Evolutionary conservation across 2,888 invertebrate genomes (phyloP).

Genomic region (Teleiodes luculella): DNA sequence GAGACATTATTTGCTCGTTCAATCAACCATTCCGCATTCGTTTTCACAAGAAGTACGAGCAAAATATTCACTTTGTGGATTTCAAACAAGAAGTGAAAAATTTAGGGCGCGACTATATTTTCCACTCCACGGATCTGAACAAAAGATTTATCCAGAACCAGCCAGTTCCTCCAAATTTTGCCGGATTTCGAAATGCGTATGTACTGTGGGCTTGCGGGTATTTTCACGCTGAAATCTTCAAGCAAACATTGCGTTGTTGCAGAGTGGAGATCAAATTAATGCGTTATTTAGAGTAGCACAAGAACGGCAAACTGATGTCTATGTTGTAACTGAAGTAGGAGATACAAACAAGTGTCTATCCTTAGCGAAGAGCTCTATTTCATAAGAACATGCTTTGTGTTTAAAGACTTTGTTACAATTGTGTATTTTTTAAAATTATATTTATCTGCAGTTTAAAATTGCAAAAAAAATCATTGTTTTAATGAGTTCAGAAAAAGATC

Average conservation of each 20-base stretch:
- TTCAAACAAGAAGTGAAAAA: conserved; percentile 7
- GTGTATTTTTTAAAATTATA: no score
- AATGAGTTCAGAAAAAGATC: no score
- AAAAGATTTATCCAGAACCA: conserved; percentile 3
- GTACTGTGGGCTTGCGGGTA: no score
- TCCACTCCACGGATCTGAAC: background rate
- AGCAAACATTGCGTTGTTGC: conserved; percentile 22
- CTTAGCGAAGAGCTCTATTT: no score
- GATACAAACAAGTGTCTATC: background rate
- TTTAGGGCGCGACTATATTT: background rate
- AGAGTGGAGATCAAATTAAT: conserved; percentile 51
- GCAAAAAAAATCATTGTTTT: no score
- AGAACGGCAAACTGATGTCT: conserved; percentile 41
- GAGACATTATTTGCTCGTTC: no score
- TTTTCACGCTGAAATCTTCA: conserved; percentile 4
- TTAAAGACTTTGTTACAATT: no score
- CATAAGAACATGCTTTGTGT: no score
- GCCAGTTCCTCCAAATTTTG: background rate
- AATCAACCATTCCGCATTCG: background rate
- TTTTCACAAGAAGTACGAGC: background rate
- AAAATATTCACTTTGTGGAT: conserved; percentile 1
- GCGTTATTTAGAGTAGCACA: conserved; percentile 48
- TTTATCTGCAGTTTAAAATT: no score
- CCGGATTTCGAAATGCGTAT: conserved; percentile 2
- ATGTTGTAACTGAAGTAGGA: background rate